Evolutionary conservation across 2,113 vertebrate species (phyloP).

Genomic region (Antechinus flavipes): DNA sequence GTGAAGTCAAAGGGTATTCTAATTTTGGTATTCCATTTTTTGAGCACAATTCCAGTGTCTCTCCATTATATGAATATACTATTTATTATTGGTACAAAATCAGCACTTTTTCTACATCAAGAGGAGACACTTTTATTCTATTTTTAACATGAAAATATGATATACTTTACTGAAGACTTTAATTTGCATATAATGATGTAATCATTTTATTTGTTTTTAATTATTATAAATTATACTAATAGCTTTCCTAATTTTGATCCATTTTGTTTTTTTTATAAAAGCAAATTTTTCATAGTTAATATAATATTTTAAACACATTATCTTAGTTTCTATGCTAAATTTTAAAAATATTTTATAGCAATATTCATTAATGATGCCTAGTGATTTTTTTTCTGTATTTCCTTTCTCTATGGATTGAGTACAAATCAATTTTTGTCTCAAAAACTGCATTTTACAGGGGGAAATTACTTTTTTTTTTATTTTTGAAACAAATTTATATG

Average conservation of each 20-base stretch:
- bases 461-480: background rate
- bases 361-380: background rate
- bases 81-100: too few species aligned
- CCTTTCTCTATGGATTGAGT: background rate
- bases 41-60: too few species aligned
- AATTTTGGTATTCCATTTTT: too few species aligned
- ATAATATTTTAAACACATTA: background rate
- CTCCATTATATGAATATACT: too few species aligned
- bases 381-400: background rate
- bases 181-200: too few species aligned
- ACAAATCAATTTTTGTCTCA: background rate
- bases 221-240: background rate
- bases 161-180: too few species aligned
- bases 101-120: too few species aligned
- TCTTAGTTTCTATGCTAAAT: background rate
- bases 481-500: background rate
- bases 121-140: too few species aligned
- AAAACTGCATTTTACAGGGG: background rate
- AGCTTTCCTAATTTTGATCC: background rate
- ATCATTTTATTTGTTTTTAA: background rate
- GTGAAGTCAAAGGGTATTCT: background rate
- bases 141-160: too few species aligned
- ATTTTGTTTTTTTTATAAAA: background rate
- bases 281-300: fast-evolving
- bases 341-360: background rate